Percentiles rank a stretch among this genome's conserved stretches.
These are phyloP conservation scores for Paramormyrops kingsleyae DNA, from an alignment of 2,113 vertebrate genomes.

Conservation along the genomic window DNA sequence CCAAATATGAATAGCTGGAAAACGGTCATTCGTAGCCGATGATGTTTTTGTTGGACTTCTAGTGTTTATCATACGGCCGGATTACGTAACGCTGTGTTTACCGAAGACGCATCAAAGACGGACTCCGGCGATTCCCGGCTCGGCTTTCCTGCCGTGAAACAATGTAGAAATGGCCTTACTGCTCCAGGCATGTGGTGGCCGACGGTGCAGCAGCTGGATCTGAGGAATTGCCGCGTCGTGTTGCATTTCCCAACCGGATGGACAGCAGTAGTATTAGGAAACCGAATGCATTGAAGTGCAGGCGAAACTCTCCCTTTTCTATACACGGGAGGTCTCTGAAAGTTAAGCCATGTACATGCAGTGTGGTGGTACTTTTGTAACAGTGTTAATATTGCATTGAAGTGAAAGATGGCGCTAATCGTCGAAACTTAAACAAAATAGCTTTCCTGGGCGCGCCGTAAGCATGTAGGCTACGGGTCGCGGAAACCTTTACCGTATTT, in stretches of 20 bases:
- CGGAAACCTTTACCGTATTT: not conserved
- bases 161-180: not conserved
- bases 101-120: not conserved
- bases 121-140: not conserved
- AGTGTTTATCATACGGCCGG: not conserved
- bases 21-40: not conserved
- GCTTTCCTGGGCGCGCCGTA: not conserved
- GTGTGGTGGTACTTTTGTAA: not conserved
- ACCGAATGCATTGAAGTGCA: not conserved
- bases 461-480: not conserved
- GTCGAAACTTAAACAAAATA: not conserved
- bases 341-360: not conserved
- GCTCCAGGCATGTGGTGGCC: constrained; percentile 5
- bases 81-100: constrained; percentile 5
- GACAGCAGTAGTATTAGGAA: not conserved
- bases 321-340: not conserved
- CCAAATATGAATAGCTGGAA: not conserved
- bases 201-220: not conserved
- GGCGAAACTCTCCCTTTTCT: not conserved
- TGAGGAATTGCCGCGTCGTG: constrained; percentile 3
- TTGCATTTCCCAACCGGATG: not conserved
- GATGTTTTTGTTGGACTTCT: not conserved
- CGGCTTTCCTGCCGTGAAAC: constrained; percentile 2
- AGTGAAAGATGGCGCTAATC: not conserved
- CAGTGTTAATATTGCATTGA: not conserved